Base-by-base conservation (phyloP, 2,113 vertebrate species). In the Nesoenas mayeri region DNA sequence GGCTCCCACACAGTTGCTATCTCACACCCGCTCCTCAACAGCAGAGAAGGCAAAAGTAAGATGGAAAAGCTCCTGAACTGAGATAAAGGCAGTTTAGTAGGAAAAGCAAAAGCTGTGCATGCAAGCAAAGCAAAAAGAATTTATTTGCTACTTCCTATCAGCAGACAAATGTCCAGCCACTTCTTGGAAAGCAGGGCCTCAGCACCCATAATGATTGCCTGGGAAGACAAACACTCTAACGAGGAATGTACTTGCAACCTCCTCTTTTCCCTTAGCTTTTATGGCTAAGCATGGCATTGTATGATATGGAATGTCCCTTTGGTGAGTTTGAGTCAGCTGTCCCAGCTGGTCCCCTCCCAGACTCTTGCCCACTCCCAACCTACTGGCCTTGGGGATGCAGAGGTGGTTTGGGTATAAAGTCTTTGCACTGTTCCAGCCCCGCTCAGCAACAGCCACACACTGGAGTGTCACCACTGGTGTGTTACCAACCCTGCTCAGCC, bases 241-340 rank as follows among this genome's bases (percentile, higher is more conserved):
- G 4, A 74, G 12, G 11, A 81, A 67, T 44, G 15, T 48, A 20
- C 16, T 36, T 85, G 20, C 20, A 58, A 50, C 31, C 3, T 79
- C 12, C 66, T 86, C 19, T 67, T 86, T 73, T 24, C 29, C 72
- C 22, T 91, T 19, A 50, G 26, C 8, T 66, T 66, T 53, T 71
- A 40, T 16, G 62, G 48, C 28, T 73, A 29, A 48, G 34, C 7
- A 22, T 4, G 12, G 32, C 60, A 9, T 47, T 19, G 44, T 9
- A 57, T 12, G 19, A 40, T 56, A n/a, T 0, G 1, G 32, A 83
- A 60, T 3, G 13, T 31, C 34, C 2, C 7, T 64, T 14, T 10
- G 7, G 12, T 22, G 8, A 40, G 8, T 42, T 57, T 57, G 20
- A 1, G 0, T 21, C 54, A 42, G 20, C 10, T 85, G 26, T 24